Evolutionary conservation across 2,888 invertebrate genomes (phyloP).

Genomic region (Marronus borbonicus): DNA sequence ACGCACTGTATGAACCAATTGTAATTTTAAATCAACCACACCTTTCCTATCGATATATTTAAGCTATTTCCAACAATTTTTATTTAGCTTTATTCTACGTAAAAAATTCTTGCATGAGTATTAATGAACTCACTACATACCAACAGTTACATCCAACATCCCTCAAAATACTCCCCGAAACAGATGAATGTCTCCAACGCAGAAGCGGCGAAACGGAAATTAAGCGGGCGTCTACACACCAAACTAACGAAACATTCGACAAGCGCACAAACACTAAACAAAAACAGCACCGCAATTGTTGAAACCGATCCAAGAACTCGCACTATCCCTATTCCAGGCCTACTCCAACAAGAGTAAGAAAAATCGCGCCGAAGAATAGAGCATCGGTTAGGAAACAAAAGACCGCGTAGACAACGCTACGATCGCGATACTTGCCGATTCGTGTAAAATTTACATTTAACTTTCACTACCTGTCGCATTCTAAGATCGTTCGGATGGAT

Average conservation of each 20-base stretch:
- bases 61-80: too few relatives aligned
- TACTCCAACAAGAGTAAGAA: not conserved
- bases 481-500: not conserved
- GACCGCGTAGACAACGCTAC: conserved; percentile 1
- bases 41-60: too few relatives aligned
- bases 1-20: too few relatives aligned
- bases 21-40: too few relatives aligned
- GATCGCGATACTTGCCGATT: too few relatives aligned
- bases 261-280: conserved; percentile 28
- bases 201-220: not conserved
- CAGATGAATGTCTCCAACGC: conserved; percentile 28
- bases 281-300: conserved; percentile 20
- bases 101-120: too few relatives aligned
- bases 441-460: conserved; percentile 30
- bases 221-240: conserved; percentile 3
- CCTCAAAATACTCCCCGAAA: conserved; percentile 17
- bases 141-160: conserved; percentile 41
- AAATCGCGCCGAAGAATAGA: not conserved
- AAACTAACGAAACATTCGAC: conserved; percentile 22
- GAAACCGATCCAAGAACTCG: conserved; percentile 26
- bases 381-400: conserved; percentile 26
- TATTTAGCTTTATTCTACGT: too few relatives aligned
- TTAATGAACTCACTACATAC: not conserved
- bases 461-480: conserved; percentile 30
- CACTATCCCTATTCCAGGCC: not conserved